Conservation (phyloP, 2,113 vertebrate species). For the Otus sunia region DNA sequence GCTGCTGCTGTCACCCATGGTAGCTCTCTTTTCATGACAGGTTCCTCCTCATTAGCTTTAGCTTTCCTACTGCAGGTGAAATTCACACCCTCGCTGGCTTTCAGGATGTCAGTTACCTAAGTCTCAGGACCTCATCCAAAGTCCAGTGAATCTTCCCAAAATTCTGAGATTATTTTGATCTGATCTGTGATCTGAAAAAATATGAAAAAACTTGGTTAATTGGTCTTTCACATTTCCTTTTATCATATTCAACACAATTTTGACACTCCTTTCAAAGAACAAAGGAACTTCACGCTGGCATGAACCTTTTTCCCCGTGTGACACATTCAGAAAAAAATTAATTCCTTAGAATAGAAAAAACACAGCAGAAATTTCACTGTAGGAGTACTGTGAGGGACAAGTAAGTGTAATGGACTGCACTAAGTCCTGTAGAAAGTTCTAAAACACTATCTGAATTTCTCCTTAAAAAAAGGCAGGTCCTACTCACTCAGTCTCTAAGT, state of each 20-base stretch:
- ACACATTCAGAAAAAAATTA: not conserved
- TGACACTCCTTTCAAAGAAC: not conserved
- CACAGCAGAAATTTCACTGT: not conserved
- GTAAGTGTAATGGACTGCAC: not conserved
- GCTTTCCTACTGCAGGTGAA: not conserved
- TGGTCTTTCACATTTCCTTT: not conserved
- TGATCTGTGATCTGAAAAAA: not conserved
- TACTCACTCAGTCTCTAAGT: not conserved
- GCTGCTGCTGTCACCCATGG: not conserved
- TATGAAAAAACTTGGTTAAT: not conserved
- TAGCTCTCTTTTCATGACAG: not conserved
- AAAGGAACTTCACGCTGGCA: not conserved
- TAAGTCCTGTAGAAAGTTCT: not conserved
- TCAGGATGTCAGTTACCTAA: not conserved
- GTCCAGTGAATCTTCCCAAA: not conserved
- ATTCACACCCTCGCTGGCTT: not conserved
- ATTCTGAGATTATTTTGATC: not conserved
- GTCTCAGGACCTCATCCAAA: not conserved
- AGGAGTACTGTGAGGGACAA: not conserved
- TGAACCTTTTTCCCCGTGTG: not conserved
- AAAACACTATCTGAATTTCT: not conserved
- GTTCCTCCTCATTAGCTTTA: slow-evolving; percentile 3
- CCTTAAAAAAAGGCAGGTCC: not conserved
- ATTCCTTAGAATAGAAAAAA: not conserved
- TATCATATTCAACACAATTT: not conserved